Percentiles rank a stretch among this genome's conserved stretches.
Evolutionary conservation across 2,113 vertebrate species (phyloP).

Genomic region (Panurus biarmicus): DNA sequence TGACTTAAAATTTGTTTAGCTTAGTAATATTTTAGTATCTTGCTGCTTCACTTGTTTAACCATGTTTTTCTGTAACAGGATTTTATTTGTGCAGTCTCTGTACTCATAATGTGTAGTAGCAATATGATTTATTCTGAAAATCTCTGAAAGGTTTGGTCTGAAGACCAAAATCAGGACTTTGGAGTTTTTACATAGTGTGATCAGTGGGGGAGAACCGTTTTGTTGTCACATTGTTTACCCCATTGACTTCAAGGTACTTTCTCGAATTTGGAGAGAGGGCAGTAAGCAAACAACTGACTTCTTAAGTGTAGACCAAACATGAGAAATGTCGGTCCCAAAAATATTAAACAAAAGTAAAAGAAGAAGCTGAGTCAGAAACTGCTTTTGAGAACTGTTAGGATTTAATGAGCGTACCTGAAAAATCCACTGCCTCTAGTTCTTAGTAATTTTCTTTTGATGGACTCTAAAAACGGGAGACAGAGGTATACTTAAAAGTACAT

Average conservation of each 20-base stretch:
- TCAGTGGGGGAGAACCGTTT: neutral
- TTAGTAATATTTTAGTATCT: neutral
- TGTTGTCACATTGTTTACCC: neutral
- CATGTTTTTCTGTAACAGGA: neutral
- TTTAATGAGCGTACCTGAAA: neutral
- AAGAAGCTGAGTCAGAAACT: neutral
- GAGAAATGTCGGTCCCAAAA: neutral
- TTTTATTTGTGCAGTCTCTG: neutral
- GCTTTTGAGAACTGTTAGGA: neutral
- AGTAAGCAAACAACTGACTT: neutral
- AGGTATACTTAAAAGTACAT: neutral
- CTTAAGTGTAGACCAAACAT: neutral
- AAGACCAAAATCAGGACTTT: neutral
- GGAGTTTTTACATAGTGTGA: neutral
- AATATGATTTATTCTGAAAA: neutral
- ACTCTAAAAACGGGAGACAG: neutral
- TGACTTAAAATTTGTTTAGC: neutral
- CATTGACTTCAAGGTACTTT: neutral
- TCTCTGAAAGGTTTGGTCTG: neutral
- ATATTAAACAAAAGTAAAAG: neutral
- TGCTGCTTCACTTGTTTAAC: neutral
- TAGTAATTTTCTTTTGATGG: neutral
- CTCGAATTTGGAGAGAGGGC: neutral
- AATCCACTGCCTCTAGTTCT: neutral
- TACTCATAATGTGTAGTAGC: neutral